Conservation (phyloP, 2,113 vertebrate genomes). For the Cyphomyrus plagiostoma region DNA sequence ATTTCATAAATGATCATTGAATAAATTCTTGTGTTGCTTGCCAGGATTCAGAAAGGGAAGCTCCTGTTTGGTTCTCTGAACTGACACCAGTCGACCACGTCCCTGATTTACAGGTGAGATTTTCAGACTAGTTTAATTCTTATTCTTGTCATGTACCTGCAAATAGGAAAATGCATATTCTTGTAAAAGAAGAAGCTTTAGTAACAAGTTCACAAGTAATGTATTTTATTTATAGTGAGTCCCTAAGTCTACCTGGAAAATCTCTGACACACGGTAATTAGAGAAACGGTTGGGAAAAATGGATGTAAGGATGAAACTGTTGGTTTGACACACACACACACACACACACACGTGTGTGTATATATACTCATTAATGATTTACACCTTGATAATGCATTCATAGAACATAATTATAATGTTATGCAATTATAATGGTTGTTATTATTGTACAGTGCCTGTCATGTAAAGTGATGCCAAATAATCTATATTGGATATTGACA, state of each 20-base stretch:
- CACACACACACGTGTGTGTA: background rate
- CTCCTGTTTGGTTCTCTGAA: slow-evolving; percentile 82
- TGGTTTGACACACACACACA: background rate
- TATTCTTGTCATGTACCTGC: background rate
- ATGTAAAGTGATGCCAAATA: background rate
- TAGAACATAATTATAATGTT: background rate
- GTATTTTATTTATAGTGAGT: background rate
- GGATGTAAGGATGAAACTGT: background rate
- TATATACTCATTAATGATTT: background rate
- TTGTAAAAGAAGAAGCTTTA: background rate
- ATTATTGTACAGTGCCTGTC: background rate
- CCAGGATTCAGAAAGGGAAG: slow-evolving; percentile 74
- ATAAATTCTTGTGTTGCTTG: slow-evolving; percentile 19
- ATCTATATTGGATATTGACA: background rate
- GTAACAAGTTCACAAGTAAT: background rate
- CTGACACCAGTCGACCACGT: slow-evolving; percentile 67
- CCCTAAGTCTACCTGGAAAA: background rate
- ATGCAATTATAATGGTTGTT: background rate
- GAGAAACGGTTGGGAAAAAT: background rate
- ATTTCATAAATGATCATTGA: background rate
- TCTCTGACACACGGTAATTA: background rate
- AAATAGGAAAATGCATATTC: background rate
- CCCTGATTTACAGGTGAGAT: slow-evolving; percentile 66
- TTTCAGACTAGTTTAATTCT: background rate
- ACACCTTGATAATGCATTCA: background rate